Conservation (phyloP, 1,140 invertebrate species). For the Ostrea edulis region DNA sequence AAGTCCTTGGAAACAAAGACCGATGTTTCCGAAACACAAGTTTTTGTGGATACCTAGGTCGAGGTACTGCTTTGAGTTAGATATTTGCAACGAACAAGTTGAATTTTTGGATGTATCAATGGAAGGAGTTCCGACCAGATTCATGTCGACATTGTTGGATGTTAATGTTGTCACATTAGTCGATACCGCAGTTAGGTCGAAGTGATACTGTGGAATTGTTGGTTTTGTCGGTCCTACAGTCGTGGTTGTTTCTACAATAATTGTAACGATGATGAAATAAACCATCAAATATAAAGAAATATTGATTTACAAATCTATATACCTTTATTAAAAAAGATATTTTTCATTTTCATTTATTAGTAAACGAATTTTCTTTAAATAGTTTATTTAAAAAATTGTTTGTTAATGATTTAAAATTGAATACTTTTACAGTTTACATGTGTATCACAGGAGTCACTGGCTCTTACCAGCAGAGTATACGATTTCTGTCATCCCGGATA, state of each 20-base stretch:
- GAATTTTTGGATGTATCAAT: constrained; percentile 5
- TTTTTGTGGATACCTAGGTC: constrained; percentile 50
- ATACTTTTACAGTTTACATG: no score
- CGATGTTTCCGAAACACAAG: constrained; percentile 56
- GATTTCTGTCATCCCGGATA: constrained; percentile 30
- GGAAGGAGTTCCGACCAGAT: constrained; percentile 11
- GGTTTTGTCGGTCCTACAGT: constrained; percentile 29
- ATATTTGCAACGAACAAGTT: constrained; percentile 47
- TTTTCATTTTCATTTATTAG: not conserved
- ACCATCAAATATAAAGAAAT: not conserved
- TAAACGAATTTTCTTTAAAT: no score
- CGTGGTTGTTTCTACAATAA: not conserved
- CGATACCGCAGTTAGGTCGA: not conserved
- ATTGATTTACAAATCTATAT: not conserved
- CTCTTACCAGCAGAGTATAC: not conserved
- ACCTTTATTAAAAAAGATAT: not conserved
- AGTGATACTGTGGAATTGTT: constrained; percentile 45
- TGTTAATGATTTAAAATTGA: no score
- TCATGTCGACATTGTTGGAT: not conserved
- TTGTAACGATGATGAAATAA: not conserved
- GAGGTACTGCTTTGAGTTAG: constrained; percentile 50
- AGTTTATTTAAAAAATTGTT: no score
- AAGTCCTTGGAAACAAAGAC: constrained; percentile 54
- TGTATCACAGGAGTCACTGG: no score
- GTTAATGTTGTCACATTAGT: not conserved